Conservation (phyloP, 53 echinoderm and acorn worm species). For the Crossaster papposus region DNA sequence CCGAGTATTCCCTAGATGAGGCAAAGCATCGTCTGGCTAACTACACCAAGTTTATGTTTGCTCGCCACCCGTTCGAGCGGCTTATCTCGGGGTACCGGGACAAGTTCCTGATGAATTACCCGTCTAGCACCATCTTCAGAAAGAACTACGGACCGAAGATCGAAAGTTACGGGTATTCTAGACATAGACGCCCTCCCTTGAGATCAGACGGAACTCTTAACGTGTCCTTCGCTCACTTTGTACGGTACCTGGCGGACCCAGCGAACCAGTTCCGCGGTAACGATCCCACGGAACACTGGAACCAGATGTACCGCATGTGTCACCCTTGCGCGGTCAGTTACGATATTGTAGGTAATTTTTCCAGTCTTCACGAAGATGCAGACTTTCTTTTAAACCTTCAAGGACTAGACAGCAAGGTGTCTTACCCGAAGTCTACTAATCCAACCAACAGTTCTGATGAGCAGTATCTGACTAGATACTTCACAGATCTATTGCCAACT, state of each 20-base stretch:
- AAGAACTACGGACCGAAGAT: slow-evolving; percentile 64
- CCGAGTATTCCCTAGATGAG: slow-evolving; percentile 42
- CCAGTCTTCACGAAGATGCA: slow-evolving; percentile 65
- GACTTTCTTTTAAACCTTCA: slow-evolving; percentile 48
- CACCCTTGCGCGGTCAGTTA: slow-evolving; percentile 68
- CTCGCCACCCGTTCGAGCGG: slow-evolving; percentile 65
- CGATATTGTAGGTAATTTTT: slow-evolving; percentile 70
- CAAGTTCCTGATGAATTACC: slow-evolving; percentile 59
- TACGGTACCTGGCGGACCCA: slow-evolving; percentile 62
- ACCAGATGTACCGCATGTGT: slow-evolving; percentile 69
- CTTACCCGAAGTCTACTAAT: slow-evolving; percentile 59
- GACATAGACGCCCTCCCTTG: neutral
- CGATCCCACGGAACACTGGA: slow-evolving; percentile 75
- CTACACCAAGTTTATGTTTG: slow-evolving; percentile 68
- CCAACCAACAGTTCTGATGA: slow-evolving; percentile 76
- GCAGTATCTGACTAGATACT: slow-evolving; percentile 51
- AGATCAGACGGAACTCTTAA: slow-evolving; percentile 57
- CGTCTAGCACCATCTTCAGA: slow-evolving; percentile 54
- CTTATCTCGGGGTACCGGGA: slow-evolving; percentile 70
- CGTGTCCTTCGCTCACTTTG: slow-evolving; percentile 71
- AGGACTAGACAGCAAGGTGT: slow-evolving; percentile 16
- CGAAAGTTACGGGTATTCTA: slow-evolving; percentile 23
- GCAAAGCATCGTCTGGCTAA: slow-evolving; percentile 56
- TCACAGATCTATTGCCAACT: slow-evolving; percentile 36
- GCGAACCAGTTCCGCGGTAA: slow-evolving; percentile 43